Conservation (phyloP, 2,113 vertebrate species). For the Solenodon paradoxus region DNA sequence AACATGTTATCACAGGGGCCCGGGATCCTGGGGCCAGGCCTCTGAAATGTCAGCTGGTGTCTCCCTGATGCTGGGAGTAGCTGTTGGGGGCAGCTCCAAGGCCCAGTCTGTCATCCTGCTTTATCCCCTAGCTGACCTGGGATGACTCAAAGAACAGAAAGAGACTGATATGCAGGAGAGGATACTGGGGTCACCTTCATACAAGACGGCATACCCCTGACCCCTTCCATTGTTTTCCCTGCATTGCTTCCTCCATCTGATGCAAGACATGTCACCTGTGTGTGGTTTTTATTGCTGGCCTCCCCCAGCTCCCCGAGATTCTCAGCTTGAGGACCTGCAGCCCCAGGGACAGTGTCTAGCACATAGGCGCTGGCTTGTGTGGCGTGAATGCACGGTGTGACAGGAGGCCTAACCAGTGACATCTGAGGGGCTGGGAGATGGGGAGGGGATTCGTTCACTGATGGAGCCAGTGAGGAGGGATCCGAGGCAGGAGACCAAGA, state of each 20-base stretch:
- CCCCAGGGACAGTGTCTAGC: background rate
- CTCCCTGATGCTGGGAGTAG: background rate
- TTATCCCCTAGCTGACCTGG: background rate
- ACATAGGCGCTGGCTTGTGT: background rate
- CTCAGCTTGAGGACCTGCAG: background rate
- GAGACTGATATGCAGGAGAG: background rate
- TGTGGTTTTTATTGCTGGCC: background rate
- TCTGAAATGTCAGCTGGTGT: background rate
- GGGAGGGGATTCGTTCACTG: background rate
- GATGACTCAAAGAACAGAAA: background rate
- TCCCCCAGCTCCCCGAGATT: background rate
- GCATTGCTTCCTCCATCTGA: too few relatives aligned
- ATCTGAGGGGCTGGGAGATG: background rate
- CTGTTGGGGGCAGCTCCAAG: background rate
- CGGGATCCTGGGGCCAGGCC: too few relatives aligned
- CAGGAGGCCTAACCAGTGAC: background rate
- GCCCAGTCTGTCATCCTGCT: background rate
- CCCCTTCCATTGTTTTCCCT: background rate
- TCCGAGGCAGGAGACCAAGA: background rate
- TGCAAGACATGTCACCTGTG: background rate
- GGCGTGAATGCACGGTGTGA: background rate
- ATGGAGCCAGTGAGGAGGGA: background rate
- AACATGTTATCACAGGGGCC: background rate
- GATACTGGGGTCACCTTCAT: too few relatives aligned
- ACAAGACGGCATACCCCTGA: rapidly evolving